Evolutionary conservation across 1,140 invertebrate genomes (phyloP).

Genomic region (Papilio aristodemus): DNA sequence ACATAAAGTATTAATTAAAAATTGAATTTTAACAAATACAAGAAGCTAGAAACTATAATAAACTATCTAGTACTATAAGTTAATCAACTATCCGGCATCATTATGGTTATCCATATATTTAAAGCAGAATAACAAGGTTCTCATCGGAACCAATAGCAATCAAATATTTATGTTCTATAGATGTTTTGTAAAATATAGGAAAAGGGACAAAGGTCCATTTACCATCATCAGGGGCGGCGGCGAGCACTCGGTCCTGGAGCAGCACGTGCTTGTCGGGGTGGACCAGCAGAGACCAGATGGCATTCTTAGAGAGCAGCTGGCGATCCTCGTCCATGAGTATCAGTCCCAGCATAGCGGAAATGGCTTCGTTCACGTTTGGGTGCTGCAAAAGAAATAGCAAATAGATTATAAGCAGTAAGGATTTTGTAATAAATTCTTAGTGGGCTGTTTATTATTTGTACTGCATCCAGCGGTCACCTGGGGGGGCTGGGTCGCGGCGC

Average conservation of each 20-base stretch:
- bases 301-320: slow-evolving; percentile 69
- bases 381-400: slow-evolving; percentile 60
- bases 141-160: no score
- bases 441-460: no score
- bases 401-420: background rate
- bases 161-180: background rate
- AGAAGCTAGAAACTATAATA: no score
- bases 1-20: background rate
- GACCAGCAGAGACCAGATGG: slow-evolving; percentile 86
- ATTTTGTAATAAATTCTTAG: no score
- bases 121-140: no score
- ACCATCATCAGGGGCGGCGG: slow-evolving; percentile 85
- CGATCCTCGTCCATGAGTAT: slow-evolving; percentile 84
- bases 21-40: no score
- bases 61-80: no score
- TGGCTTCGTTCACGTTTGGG: slow-evolving; percentile 87
- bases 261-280: slow-evolving; percentile 90
- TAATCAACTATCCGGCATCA: no score
- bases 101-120: no score
- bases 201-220: slow-evolving; percentile 35
- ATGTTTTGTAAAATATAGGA: no score
- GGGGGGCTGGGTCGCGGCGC: slow-evolving; percentile 84
- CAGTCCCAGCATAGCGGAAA: slow-evolving; percentile 88
- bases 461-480: slow-evolving; percentile 79
- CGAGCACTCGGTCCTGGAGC: slow-evolving; percentile 90